These are phyloP conservation scores for Drosophila obscura DNA, from an alignment of 1,140 invertebrate genomes.

Conservation along the genomic window DNA sequence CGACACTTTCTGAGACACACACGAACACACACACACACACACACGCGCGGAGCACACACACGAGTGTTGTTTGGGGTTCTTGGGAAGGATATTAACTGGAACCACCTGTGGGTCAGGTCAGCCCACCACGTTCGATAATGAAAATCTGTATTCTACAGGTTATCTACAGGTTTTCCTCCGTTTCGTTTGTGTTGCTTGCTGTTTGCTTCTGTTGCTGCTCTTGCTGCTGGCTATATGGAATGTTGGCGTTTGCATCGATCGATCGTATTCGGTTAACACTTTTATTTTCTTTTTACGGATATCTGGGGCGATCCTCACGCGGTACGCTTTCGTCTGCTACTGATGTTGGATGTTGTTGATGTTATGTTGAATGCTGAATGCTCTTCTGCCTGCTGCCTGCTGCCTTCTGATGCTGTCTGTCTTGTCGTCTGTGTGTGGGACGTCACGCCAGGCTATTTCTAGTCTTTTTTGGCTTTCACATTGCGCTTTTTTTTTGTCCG, in stretches of 20 bases:
- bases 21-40: constrained; percentile 14
- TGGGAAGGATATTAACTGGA: too few species aligned
- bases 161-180: constrained; percentile 3
- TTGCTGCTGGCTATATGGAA: constrained; percentile 12
- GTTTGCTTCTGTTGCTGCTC: neutral
- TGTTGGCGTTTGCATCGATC: constrained; percentile 27
- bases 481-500: constrained; percentile 77
- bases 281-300: neutral
- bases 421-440: constrained; percentile 64
- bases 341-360: constrained; percentile 51
- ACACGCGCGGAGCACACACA: neutral
- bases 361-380: constrained; percentile 26
- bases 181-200: neutral
- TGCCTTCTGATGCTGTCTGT: constrained; percentile 41
- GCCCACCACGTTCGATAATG: too few species aligned
- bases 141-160: constrained; percentile 11
- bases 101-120: too few species aligned
- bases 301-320: constrained; percentile 47
- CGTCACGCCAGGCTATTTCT: constrained; percentile 80
- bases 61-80: too few species aligned
- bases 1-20: constrained; percentile 24
- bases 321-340: constrained; percentile 65
- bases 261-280: constrained; percentile 1
- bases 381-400: constrained; percentile 3
- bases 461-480: constrained; percentile 80